Evolutionary conservation across 2,113 vertebrate genomes (phyloP).

Genomic region (Chamaea fasciata): DNA sequence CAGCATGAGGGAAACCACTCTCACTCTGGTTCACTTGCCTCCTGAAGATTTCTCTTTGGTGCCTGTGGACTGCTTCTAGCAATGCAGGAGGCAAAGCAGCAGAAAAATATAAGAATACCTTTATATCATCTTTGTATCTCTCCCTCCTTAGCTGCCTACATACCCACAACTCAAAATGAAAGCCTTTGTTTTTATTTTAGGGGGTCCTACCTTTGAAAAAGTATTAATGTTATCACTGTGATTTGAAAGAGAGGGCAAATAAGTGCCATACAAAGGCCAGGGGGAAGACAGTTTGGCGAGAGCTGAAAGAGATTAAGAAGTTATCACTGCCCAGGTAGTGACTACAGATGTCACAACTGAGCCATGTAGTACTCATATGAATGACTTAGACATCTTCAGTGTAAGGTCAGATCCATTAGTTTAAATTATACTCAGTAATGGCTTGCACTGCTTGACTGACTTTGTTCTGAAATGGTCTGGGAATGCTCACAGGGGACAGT

Average conservation of each 20-base stretch:
- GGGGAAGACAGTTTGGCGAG: background rate
- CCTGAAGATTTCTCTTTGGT: background rate
- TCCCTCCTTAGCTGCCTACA: background rate
- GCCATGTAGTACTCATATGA: background rate
- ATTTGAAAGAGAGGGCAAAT: background rate
- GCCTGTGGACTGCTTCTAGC: background rate
- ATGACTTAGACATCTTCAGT: background rate
- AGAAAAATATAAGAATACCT: background rate
- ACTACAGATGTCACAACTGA: background rate
- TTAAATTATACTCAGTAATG: background rate
- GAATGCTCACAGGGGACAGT: background rate
- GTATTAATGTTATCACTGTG: background rate
- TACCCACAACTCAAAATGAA: background rate
- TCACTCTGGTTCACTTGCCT: background rate
- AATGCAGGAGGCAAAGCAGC: background rate
- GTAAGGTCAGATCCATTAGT: background rate
- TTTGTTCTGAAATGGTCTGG: background rate
- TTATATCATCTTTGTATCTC: background rate
- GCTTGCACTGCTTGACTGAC: background rate
- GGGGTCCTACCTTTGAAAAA: background rate
- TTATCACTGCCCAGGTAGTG: background rate
- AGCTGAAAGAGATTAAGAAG: background rate
- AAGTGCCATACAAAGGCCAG: background rate
- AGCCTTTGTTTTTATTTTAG: background rate
- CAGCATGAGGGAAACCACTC: background rate